phyloP scores from a whole-genome alignment of 2,888 invertebrate genomes.

The Furcula furcula region DNA sequence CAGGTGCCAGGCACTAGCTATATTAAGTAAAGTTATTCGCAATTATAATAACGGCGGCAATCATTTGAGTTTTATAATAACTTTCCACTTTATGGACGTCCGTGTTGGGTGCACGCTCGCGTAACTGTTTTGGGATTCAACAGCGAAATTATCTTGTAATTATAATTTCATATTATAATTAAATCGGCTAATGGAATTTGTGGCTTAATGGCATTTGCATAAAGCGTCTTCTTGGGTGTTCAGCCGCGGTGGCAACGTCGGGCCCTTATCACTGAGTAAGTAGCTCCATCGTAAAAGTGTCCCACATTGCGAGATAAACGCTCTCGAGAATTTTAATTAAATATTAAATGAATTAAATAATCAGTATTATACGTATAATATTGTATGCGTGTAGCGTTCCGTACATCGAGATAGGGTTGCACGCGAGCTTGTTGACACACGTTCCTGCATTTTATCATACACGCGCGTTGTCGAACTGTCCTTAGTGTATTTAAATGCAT shows the following conservation, averaged over 20 bases:
- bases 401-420: slow-evolving; percentile 61
- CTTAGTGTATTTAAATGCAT: slow-evolving; percentile 51
- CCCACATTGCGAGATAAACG: slow-evolving; percentile 80
- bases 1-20: too few relatives aligned
- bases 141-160: slow-evolving; percentile 78
- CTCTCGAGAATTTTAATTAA: slow-evolving; percentile 80
- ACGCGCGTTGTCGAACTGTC: slow-evolving; percentile 36
- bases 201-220: slow-evolving; percentile 65
- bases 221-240: slow-evolving; percentile 72
- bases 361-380: slow-evolving; percentile 80
- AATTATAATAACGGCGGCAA: slow-evolving; percentile 43
- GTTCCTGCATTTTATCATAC: slow-evolving; percentile 42
- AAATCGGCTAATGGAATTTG: slow-evolving; percentile 61
- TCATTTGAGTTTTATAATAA: slow-evolving; percentile 56
- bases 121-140: slow-evolving; percentile 71
- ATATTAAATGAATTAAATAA: slow-evolving; percentile 81
- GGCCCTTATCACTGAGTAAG: slow-evolving; percentile 74
- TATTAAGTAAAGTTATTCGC: slow-evolving; percentile 47
- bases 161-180: slow-evolving; percentile 76
- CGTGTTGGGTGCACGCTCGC: slow-evolving; percentile 56
- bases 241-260: slow-evolving; percentile 49
- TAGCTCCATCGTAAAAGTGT: slow-evolving; percentile 80
- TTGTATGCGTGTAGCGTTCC: slow-evolving; percentile 71
- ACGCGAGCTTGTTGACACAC: slow-evolving; percentile 56
- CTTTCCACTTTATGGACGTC: slow-evolving; percentile 66